These are phyloP conservation scores for Thalassarche chlororhynchos DNA, from an alignment of 2,113 vertebrate genomes.

Conservation along the genomic window DNA sequence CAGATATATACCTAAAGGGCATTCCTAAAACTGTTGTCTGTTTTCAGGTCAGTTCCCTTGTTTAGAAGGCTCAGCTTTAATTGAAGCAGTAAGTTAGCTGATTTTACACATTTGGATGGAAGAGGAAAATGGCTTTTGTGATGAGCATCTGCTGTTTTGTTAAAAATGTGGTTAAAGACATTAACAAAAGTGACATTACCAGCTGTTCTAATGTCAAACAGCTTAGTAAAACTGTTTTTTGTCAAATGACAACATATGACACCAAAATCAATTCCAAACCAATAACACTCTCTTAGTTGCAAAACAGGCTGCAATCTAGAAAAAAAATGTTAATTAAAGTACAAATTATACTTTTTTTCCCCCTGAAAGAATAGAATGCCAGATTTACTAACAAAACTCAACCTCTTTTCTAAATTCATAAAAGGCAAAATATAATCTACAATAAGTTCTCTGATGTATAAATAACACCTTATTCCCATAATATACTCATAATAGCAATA, in stretches of 20 bases:
- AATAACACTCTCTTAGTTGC: conserved; percentile 71
- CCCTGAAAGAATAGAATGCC: background rate
- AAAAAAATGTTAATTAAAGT: conserved; percentile 66
- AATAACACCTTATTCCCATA: conserved; percentile 33
- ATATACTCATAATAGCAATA: background rate
- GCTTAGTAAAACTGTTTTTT: conserved; percentile 81
- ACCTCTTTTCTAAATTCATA: conserved; percentile 18
- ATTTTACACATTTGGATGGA: conserved; percentile 70
- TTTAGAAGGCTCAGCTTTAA: conserved; percentile 15
- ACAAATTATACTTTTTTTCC: conserved; percentile 59
- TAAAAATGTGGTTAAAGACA: conserved; percentile 85
- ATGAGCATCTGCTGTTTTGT: conserved; percentile 89
- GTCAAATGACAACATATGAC: conserved; percentile 84
- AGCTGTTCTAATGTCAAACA: conserved; percentile 82
- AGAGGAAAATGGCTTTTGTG: conserved; percentile 85
- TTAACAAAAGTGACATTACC: conserved; percentile 85
- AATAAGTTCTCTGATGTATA: conserved; percentile 21
- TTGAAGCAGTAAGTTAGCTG: conserved; percentile 44
- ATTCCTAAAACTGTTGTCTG: background rate
- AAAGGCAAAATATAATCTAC: background rate
- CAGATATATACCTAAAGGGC: background rate
- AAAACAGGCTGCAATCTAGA: conserved; percentile 56
- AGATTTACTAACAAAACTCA: conserved; percentile 26
- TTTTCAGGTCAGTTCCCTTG: conserved; percentile 40
- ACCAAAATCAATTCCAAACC: conserved; percentile 82